Evolutionary conservation across 2,797 vertebrate genomes (phyloP).

Genomic region (Myiothlypis chrysogaster): DNA sequence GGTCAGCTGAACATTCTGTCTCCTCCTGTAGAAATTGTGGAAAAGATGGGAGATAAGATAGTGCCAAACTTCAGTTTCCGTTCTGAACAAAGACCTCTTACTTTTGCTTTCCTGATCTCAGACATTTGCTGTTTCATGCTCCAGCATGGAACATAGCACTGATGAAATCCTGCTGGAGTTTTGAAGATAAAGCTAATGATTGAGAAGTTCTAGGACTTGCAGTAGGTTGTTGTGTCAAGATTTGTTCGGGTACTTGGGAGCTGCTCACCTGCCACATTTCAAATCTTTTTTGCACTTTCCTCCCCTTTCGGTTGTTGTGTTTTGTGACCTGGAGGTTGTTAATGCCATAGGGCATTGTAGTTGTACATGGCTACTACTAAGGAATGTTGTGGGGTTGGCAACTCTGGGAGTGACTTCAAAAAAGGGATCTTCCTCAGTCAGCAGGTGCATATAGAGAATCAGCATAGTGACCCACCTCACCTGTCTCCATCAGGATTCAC

Average conservation of each 20-base stretch:
- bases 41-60: background rate
- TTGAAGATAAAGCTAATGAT: background rate
- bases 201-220: background rate
- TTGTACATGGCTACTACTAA: background rate
- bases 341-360: accelerated
- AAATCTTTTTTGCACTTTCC: background rate
- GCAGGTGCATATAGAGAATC: background rate
- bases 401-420: background rate
- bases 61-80: background rate
- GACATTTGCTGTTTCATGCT: background rate
- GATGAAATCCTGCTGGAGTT: background rate
- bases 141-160: background rate
- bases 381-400: background rate
- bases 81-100: background rate
- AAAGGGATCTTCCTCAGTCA: background rate
- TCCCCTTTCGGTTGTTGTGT: background rate
- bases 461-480: background rate
- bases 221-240: background rate
- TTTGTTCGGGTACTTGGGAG: background rate
- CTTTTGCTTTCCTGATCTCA: background rate
- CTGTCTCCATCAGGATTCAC: background rate
- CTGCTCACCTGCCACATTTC: background rate
- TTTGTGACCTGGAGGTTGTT: background rate
- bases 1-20: background rate
- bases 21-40: background rate